Evolutionary conservation across 2,113 vertebrate species (phyloP).

Genomic region (Entosphenus tridentatus): DNA sequence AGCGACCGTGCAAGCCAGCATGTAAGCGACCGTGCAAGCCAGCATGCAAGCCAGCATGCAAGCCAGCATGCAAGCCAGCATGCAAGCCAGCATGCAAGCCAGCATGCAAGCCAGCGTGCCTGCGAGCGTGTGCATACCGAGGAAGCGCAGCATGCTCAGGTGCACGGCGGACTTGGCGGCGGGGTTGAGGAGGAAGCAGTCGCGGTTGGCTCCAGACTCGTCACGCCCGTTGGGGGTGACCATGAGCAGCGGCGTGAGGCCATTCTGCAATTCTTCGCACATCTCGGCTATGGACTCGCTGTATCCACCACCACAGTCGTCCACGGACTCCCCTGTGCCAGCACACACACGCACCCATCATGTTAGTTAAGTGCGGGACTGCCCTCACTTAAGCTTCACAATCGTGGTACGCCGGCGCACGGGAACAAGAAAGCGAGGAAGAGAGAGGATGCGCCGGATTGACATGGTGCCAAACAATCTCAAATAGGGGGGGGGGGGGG

Average conservation of each 20-base stretch:
- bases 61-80: too few relatives aligned
- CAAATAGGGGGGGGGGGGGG: too few relatives aligned
- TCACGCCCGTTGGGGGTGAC: conserved; percentile 91
- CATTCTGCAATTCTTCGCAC: conserved; percentile 95
- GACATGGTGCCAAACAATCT: too few relatives aligned
- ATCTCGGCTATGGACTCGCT: conserved; percentile 97
- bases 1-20: too few relatives aligned
- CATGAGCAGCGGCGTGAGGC: conserved; percentile 76
- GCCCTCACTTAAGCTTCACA: too few relatives aligned
- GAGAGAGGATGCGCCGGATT: too few relatives aligned
- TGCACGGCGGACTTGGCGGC: conserved; percentile 63
- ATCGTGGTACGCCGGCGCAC: too few relatives aligned
- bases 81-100: conserved; percentile 53
- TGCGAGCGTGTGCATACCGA: conserved; percentile 33
- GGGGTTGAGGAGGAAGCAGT: conserved; percentile 84
- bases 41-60: conserved; percentile 18
- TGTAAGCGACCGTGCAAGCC: conserved; percentile 53
- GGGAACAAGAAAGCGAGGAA: too few relatives aligned
- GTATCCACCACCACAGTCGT: conserved; percentile 90
- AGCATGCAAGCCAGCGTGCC: conserved; percentile 17
- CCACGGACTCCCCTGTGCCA: conserved; percentile 72
- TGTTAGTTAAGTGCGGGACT: too few relatives aligned
- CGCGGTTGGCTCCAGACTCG: conserved; percentile 83
- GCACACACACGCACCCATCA: conserved; percentile 6
- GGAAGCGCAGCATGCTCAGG: conserved; percentile 92